Evolutionary conservation across 2,888 invertebrate species (phyloP).

Genomic region (Trichogramma dendrolimi): DNA sequence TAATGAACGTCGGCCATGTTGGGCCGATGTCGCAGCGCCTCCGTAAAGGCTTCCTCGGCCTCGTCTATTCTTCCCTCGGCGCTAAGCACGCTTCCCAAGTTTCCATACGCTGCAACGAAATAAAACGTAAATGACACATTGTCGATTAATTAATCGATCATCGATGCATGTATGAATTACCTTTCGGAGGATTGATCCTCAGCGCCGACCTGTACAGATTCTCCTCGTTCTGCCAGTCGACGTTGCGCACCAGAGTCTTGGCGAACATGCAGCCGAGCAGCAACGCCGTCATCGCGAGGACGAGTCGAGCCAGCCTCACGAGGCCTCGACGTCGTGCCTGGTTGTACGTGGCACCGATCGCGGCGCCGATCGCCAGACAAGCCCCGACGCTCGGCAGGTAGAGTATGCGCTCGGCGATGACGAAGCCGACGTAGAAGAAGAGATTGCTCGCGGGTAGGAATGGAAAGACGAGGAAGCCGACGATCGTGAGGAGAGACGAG

Average conservation of each 20-base stretch:
- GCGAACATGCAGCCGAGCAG: slow-evolving; percentile 67
- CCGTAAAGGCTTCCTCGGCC: slow-evolving; percentile 87
- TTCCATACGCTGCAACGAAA: slow-evolving; percentile 76
- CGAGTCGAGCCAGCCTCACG: slow-evolving; percentile 33
- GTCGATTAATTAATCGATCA: neutral
- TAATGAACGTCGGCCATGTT: slow-evolving; percentile 99
- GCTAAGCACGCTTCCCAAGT: slow-evolving; percentile 92
- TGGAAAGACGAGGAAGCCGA: slow-evolving; percentile 76
- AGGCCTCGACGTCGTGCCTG: slow-evolving; percentile 50
- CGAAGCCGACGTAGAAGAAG: slow-evolving; percentile 97
- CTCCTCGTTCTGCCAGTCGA: slow-evolving; percentile 92
- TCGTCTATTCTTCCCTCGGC: slow-evolving; percentile 80
- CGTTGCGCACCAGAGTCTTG: slow-evolving; percentile 76
- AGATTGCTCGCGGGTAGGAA: slow-evolving; percentile 95
- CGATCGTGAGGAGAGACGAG: slow-evolving; percentile 30
- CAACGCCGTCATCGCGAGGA: slow-evolving; percentile 54
- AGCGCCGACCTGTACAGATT: slow-evolving; percentile 87
- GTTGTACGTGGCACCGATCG: slow-evolving; percentile 47
- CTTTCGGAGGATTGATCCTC: slow-evolving; percentile 94
- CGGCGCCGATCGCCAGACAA: slow-evolving; percentile 79
- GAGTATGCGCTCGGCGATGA: slow-evolving; percentile 91
- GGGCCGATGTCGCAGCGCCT: slow-evolving; percentile 83
- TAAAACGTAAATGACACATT: too few species aligned
- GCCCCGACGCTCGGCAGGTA: slow-evolving; percentile 95
- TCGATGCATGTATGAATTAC: slow-evolving; percentile 52